phyloP scores from a whole-genome alignment of 2,797 vertebrate species.

The Microctenopoma lineatum region DNA sequence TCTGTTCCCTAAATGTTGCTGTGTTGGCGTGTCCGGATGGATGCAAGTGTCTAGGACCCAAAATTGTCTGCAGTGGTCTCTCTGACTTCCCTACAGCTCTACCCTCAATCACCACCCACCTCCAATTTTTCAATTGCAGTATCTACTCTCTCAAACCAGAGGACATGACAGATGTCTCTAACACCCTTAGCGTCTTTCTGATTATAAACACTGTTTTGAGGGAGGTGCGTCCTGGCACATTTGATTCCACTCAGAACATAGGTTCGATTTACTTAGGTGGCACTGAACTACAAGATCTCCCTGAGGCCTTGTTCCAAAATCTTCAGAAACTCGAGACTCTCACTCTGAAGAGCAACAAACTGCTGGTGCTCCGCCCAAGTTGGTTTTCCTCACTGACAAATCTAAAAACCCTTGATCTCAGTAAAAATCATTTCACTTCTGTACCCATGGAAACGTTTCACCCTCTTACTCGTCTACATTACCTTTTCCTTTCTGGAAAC shows the following conservation, averaged over 20 bases:
- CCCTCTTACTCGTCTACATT: conserved; percentile 79
- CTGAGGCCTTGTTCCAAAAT: conserved; percentile 84
- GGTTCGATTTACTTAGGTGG: conserved; percentile 79
- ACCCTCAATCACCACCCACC: conserved; percentile 33
- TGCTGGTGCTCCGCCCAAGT: conserved; percentile 78
- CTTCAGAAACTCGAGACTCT: conserved; percentile 83
- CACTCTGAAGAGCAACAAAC: conserved; percentile 85
- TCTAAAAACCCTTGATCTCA: conserved; percentile 69
- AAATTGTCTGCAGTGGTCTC: conserved; percentile 57
- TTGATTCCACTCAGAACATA: conserved; percentile 83
- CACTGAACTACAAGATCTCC: conserved; percentile 88
- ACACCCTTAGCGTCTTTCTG: conserved; percentile 49
- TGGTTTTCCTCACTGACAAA: conserved; percentile 65
- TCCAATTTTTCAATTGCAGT: conserved; percentile 60
- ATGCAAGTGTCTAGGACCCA: conserved; percentile 63
- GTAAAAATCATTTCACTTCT: conserved; percentile 68
- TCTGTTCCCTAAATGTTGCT: conserved; percentile 56
- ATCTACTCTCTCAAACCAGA: conserved; percentile 72
- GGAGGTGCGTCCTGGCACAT: conserved; percentile 83
- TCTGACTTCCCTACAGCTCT: conserved; percentile 71
- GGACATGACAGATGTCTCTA: conserved; percentile 64
- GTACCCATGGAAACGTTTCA: conserved; percentile 79
- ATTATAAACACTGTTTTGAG: conserved; percentile 61
- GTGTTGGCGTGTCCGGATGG: conserved; percentile 69
- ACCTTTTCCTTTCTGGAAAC: conserved; percentile 87